A percentile compares a stretch with the other conserved stretches of the same genome.
Conservation (phyloP, 1,140 invertebrate genomes). For the Zaprionus gabonicus region DNA sequence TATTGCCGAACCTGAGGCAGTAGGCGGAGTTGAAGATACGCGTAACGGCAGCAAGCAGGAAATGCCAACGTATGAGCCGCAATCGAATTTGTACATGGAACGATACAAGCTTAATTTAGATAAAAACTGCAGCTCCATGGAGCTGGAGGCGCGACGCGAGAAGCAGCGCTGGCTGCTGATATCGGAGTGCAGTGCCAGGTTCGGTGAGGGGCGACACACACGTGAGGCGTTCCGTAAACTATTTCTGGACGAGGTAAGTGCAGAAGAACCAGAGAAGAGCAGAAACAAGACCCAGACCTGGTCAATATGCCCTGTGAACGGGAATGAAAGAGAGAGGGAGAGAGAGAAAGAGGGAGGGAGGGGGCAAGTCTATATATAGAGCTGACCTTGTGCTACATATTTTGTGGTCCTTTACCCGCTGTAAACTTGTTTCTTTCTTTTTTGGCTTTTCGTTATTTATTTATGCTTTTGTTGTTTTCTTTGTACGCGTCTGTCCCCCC, state of each 20-base stretch:
- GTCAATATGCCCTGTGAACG: neutral
- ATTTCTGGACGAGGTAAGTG: slow-evolving; percentile 79
- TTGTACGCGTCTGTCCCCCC: slow-evolving; percentile 12
- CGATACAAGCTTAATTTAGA: slow-evolving; percentile 84
- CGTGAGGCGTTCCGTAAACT: slow-evolving; percentile 81
- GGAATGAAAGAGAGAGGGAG: neutral
- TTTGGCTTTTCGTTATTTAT: slow-evolving; percentile 39
- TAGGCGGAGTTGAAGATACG: neutral
- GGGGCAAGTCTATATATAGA: neutral
- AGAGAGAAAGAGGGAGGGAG: neutral
- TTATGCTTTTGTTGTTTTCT: slow-evolving; percentile 55
- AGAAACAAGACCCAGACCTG: neutral
- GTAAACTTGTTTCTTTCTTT: slow-evolving; percentile 64
- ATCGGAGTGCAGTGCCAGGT: slow-evolving; percentile 82
- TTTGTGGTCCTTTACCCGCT: slow-evolving; percentile 75
- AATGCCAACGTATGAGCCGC: slow-evolving; percentile 65
- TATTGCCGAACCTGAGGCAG: slow-evolving; percentile 46
- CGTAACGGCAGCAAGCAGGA: slow-evolving; percentile 59
- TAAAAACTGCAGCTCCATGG: slow-evolving; percentile 84
- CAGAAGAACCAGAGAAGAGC: neutral
- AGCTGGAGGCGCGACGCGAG: slow-evolving; percentile 83
- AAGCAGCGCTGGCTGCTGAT: slow-evolving; percentile 83
- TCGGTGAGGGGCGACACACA: slow-evolving; percentile 83
- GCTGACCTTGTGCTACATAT: slow-evolving; percentile 78
- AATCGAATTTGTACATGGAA: slow-evolving; percentile 82